Conservation (phyloP, 2,113 vertebrate species). For the Crotalus tigris region DNA sequence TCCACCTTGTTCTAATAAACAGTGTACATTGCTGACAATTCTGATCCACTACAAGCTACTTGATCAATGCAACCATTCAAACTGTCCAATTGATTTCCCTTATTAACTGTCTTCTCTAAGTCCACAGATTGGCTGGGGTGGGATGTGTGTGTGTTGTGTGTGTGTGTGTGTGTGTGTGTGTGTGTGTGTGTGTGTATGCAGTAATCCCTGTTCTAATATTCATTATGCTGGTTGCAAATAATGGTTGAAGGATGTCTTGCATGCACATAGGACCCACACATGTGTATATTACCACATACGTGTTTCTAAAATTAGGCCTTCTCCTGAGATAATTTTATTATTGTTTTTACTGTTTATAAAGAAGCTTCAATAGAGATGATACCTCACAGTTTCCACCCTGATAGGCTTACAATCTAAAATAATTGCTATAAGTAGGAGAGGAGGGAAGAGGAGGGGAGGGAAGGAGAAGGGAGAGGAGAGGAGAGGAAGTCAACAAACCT, state of each 20-base stretch:
- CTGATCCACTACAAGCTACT: not conserved
- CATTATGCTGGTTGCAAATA: not conserved
- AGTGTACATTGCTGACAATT: not conserved
- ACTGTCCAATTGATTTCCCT: not conserved
- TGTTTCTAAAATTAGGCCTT: not conserved
- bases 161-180: too few relatives aligned
- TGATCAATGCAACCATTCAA: not conserved
- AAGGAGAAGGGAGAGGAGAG: too few relatives aligned
- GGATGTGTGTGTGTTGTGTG: not conserved
- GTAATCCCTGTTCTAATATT: not conserved
- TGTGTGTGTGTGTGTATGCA: not conserved
- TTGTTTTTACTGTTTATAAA: not conserved
- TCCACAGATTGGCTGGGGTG: not conserved
- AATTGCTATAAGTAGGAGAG: not conserved
- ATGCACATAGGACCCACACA: not conserved
- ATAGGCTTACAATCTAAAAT: not conserved
- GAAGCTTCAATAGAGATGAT: not conserved
- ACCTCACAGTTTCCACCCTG: not conserved
- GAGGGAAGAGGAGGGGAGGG: not conserved
- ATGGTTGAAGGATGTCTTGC: not conserved
- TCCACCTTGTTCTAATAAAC: not conserved
- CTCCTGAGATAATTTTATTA: not conserved
- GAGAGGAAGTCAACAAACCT: not conserved
- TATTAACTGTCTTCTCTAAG: not conserved
- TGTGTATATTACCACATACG: not conserved